These are phyloP conservation scores for Agrypnus murinus DNA, from an alignment of 2,888 invertebrate species.

Conservation along the genomic window DNA sequence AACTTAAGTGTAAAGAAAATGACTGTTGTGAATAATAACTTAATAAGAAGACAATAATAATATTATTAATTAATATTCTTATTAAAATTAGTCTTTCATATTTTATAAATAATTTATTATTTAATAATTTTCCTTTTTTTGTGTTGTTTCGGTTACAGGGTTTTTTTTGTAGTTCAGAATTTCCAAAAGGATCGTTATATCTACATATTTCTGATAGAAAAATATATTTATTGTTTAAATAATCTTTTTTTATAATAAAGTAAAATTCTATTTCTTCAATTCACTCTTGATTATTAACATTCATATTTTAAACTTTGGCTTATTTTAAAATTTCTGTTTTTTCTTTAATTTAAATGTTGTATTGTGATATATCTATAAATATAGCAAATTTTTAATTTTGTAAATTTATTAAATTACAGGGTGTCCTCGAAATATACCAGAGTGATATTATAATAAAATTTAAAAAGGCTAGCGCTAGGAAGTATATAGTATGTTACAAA, in stretches of 20 bases:
- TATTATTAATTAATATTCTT: conserved; percentile 31
- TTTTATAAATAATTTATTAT: conserved; percentile 33
- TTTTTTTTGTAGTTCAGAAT: conserved; percentile 30
- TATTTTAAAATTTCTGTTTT: neutral
- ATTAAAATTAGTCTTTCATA: too few species aligned
- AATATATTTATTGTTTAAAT: too few species aligned
- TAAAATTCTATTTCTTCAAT: too few species aligned
- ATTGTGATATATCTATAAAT: conserved; percentile 47
- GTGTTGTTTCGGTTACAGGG: conserved; percentile 44
- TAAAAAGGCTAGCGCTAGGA: too few species aligned
- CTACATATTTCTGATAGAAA: too few species aligned
- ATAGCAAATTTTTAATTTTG: conserved; percentile 19
- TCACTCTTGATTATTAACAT: too few species aligned
- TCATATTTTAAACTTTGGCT: too few species aligned
- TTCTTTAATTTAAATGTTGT: conserved; percentile 33
- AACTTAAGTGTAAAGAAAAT: conserved; percentile 45
- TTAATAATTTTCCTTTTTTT: conserved; percentile 7
- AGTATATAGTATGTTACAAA: too few species aligned
- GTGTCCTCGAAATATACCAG: neutral
- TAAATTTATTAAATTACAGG: conserved; percentile 1
- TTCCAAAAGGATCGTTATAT: too few species aligned
- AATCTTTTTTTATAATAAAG: too few species aligned
- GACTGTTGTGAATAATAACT: conserved; percentile 51
- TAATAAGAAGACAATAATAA: conserved; percentile 53
- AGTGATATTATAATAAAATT: too few species aligned